Percentiles rank a stretch among this genome's conserved stretches.
Evolutionary conservation across 2,797 vertebrate genomes (phyloP).

Genomic region (Chromobotia macracanthus): DNA sequence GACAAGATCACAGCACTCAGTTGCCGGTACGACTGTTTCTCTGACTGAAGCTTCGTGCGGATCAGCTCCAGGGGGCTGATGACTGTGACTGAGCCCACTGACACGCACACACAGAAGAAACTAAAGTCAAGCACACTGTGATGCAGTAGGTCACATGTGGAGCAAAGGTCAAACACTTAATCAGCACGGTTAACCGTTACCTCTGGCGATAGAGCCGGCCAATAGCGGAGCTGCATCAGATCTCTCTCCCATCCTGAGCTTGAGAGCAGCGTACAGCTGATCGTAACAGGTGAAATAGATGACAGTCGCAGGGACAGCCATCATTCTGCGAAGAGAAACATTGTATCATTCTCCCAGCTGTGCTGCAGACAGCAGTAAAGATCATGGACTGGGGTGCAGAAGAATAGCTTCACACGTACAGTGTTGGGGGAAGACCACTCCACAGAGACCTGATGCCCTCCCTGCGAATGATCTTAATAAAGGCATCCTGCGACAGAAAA

Average conservation of each 20-base stretch:
- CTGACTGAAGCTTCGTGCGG: conserved; percentile 87
- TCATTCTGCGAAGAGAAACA: conserved; percentile 72
- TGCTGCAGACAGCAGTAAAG: neutral
- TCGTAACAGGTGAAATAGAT: conserved; percentile 95
- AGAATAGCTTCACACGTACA: conserved; percentile 80
- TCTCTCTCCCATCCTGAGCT: conserved; percentile 73
- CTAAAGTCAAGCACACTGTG: neutral
- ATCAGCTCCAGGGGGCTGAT: conserved; percentile 93
- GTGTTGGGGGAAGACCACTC: conserved; percentile 90
- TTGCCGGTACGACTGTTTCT: conserved; percentile 83
- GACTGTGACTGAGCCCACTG: conserved; percentile 86
- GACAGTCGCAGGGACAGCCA: conserved; percentile 90
- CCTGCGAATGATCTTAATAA: conserved; percentile 83
- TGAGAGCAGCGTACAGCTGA: conserved; percentile 81
- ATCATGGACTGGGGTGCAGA: neutral
- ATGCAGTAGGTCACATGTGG: neutral
- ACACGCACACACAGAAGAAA: conserved; percentile 30
- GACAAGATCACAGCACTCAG: conserved; percentile 74
- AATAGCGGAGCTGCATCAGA: conserved; percentile 79
- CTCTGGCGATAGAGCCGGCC: conserved; percentile 86
- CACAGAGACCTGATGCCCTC: conserved; percentile 88
- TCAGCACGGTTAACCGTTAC: conserved; percentile 70
- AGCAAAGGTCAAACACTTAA: conserved; percentile 8
- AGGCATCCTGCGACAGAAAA: conserved; percentile 84
- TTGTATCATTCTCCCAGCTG: conserved; percentile 15